Conservation (phyloP, 2,888 invertebrate genomes). For the Patella caerulea region DNA sequence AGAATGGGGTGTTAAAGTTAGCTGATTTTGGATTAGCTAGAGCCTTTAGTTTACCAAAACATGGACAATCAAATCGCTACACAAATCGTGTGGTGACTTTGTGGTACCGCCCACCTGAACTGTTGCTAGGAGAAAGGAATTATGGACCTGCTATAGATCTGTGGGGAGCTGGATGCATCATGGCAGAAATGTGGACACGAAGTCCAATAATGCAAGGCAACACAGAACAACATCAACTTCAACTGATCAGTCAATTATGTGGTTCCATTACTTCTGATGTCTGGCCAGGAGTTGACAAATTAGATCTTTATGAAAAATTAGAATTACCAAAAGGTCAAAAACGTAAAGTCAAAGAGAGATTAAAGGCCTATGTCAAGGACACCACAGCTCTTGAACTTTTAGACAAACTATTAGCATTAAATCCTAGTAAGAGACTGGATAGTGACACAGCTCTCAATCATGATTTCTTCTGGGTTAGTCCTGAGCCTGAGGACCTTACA, state of each 20-base stretch:
- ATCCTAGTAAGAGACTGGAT: conserved; percentile 89
- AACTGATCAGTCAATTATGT: conserved; percentile 94
- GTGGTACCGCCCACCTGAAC: conserved; percentile 84
- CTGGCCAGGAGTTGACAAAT: conserved; percentile 89
- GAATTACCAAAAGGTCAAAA: conserved; percentile 68
- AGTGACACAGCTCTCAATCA: conserved; percentile 95
- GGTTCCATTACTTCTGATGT: conserved; percentile 94
- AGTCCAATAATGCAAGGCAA: conserved; percentile 83
- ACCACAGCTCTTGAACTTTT: conserved; percentile 92
- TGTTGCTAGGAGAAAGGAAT: conserved; percentile 79
- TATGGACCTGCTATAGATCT: conserved; percentile 98
- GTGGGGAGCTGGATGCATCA: conserved; percentile 94
- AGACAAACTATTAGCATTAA: conserved; percentile 90
- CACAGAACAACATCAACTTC: conserved; percentile 95
- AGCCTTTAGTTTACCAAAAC: conserved; percentile 83
- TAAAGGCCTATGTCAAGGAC: conserved; percentile 92
- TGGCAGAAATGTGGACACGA: conserved; percentile 99
- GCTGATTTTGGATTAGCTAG: conserved; percentile 98
- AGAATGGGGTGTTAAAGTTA: conserved; percentile 87
- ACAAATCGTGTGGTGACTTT: conserved; percentile 98
- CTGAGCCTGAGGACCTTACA: conserved; percentile 81
- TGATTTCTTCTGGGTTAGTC: conserved; percentile 98
- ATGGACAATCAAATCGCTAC: conserved; percentile 87
- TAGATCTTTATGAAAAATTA: conserved; percentile 82
- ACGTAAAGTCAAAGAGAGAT: conserved; percentile 69